Evolutionary conservation across 2,888 invertebrate species (phyloP).

Genomic region (Ennomos quercinarius): DNA sequence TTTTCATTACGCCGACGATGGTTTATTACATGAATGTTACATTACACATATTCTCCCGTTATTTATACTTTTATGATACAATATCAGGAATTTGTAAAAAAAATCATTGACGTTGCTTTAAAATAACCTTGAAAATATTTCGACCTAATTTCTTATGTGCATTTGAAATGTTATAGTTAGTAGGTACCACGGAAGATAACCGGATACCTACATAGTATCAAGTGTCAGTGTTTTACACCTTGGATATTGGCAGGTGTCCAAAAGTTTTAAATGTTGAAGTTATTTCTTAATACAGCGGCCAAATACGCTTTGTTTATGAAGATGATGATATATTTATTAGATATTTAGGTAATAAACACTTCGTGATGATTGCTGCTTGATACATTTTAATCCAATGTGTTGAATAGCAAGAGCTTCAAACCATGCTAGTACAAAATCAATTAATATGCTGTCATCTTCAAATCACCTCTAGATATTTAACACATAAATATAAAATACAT

Average conservation of each 20-base stretch:
- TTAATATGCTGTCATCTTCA: background rate
- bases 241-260: slow-evolving; percentile 65
- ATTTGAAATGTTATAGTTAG: background rate
- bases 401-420: background rate
- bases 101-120: background rate
- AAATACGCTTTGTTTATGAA: slow-evolving; percentile 61
- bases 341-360: slow-evolving; percentile 10
- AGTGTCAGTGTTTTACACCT: slow-evolving; percentile 66
- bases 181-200: slow-evolving; percentile 22
- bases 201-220: slow-evolving; percentile 66
- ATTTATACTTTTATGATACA: slow-evolving; percentile 44
- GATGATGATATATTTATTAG: slow-evolving; percentile 25
- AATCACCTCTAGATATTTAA: background rate
- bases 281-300: slow-evolving; percentile 58
- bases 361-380: slow-evolving; percentile 7
- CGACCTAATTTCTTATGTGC: background rate
- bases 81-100: slow-evolving; percentile 33
- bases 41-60: slow-evolving; percentile 42
- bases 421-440: background rate
- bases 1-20: slow-evolving; percentile 59
- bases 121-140: slow-evolving; percentile 9
- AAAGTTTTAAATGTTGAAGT: slow-evolving; percentile 68
- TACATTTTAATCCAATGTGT: slow-evolving; percentile 5
- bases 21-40: slow-evolving; percentile 50
- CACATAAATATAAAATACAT: too few species aligned